Conservation (phyloP, 2,888 invertebrate genomes). For the Andrena haemorrhoa region DNA sequence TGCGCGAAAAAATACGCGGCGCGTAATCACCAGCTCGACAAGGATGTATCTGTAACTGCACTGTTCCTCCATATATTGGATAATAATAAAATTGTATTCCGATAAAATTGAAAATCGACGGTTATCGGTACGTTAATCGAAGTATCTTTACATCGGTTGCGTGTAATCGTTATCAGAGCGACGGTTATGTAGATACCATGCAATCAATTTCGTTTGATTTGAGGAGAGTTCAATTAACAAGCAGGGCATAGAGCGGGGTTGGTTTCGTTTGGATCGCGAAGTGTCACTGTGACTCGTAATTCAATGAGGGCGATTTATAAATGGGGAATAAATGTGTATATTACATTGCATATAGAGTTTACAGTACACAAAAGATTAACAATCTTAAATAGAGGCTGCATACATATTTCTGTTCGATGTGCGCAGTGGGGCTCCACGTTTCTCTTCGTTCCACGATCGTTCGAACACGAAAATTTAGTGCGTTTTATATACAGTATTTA, state of each 20-base stretch:
- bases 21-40: background rate
- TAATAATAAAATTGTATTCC: background rate
- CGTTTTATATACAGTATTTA: slow-evolving; percentile 38
- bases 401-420: background rate
- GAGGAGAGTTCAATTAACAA: background rate
- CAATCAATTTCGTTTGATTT: background rate
- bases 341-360: slow-evolving; percentile 5
- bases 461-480: slow-evolving; percentile 8
- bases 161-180: background rate
- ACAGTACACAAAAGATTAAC: background rate
- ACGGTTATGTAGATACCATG: background rate
- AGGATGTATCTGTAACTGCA: background rate
- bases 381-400: slow-evolving; percentile 3
- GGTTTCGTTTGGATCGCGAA: background rate
- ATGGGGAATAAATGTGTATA: background rate
- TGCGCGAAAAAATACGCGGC: slow-evolving; percentile 4
- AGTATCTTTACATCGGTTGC: background rate
- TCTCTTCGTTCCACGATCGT: background rate
- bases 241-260: background rate
- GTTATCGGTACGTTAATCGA: background rate
- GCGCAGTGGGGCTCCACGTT: background rate
- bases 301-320: background rate
- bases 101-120: too few relatives aligned
- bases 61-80: background rate
- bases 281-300: background rate